Percentiles rank a stretch among this genome's conserved stretches.
Conservation (phyloP, 1,140 invertebrate species). For the Patella vulgata region DNA sequence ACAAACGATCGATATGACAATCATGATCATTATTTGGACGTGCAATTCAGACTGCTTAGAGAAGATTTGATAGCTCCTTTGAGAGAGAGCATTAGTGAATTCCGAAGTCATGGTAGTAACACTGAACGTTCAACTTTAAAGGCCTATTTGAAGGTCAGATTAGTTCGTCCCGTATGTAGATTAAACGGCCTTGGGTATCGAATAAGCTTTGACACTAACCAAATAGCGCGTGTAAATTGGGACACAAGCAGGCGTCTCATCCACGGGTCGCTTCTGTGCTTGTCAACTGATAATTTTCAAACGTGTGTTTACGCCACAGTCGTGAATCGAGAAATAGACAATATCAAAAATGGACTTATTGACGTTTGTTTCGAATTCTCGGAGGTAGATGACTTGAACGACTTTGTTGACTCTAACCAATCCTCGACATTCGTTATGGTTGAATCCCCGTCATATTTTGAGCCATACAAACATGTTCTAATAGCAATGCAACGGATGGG, state of each 20-base stretch:
- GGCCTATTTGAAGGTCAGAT: conserved; percentile 46
- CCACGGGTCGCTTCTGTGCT: conserved; percentile 78
- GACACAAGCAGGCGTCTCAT: conserved; percentile 72
- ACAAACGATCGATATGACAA: conserved; percentile 72
- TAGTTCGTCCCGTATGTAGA: conserved; percentile 48
- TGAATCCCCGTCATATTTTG: conserved; percentile 69
- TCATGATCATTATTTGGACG: conserved; percentile 79
- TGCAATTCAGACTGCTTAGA: conserved; percentile 79
- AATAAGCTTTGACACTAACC: conserved; percentile 53
- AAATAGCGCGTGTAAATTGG: conserved; percentile 55
- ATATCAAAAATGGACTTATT: conserved; percentile 44
- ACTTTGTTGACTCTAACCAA: conserved; percentile 6
- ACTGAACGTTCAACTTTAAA: conserved; percentile 29
- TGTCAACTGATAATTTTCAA: conserved; percentile 76
- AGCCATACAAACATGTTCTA: conserved; percentile 68
- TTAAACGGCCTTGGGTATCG: conserved; percentile 41
- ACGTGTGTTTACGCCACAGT: conserved; percentile 75
- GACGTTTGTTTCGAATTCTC: conserved; percentile 62
- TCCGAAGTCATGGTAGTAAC: conserved; percentile 16
- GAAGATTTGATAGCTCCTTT: conserved; percentile 75
- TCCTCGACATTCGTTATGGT: conserved; percentile 55
- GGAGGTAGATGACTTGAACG: conserved; percentile 8
- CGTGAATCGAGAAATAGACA: conserved; percentile 68
- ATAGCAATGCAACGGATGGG: conserved; percentile 61
- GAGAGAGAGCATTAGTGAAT: conserved; percentile 60